phyloP scores from a whole-genome alignment of 2,113 vertebrate species.

The Haliaeetus leucogaster region DNA sequence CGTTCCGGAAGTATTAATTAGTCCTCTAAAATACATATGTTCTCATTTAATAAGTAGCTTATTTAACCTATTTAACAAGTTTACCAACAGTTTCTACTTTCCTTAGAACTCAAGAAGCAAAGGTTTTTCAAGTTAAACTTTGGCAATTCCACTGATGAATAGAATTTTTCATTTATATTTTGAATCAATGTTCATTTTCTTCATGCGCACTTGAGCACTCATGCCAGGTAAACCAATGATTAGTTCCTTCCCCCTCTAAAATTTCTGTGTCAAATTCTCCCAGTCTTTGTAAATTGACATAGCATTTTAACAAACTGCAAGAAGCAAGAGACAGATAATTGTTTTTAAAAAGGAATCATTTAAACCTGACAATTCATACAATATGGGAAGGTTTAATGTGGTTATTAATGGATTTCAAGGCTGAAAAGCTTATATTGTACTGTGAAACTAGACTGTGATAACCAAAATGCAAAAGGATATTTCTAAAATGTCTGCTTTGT shows the following conservation, averaged over 20 bases:
- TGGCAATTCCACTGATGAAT: not conserved
- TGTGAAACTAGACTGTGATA: conserved; percentile 65
- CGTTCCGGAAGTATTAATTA: not conserved
- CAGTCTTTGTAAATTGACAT: conserved; percentile 33
- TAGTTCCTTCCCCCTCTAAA: conserved; percentile 34
- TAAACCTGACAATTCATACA: conserved; percentile 61
- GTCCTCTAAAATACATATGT: not conserved
- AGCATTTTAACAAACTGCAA: conserved; percentile 42
- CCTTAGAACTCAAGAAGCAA: not conserved
- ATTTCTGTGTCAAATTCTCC: conserved; percentile 2
- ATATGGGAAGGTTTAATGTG: conserved; percentile 64
- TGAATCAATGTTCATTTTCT: conserved; percentile 55
- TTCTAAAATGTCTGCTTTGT: conserved; percentile 25
- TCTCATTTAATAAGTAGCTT: not conserved
- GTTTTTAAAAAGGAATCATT: conserved; percentile 46
- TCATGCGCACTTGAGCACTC: conserved; percentile 29
- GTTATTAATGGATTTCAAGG: conserved; percentile 69
- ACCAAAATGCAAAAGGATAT: conserved; percentile 21
- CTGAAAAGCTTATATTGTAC: conserved; percentile 68
- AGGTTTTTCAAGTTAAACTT: not conserved
- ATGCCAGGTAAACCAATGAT: conserved; percentile 43
- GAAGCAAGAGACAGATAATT: conserved; percentile 22
- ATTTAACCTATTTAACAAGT: not conserved
- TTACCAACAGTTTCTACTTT: not conserved
- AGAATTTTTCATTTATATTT: conserved; percentile 39